Conservation (phyloP, 2,113 vertebrate species). For the Cygnus atratus region DNA sequence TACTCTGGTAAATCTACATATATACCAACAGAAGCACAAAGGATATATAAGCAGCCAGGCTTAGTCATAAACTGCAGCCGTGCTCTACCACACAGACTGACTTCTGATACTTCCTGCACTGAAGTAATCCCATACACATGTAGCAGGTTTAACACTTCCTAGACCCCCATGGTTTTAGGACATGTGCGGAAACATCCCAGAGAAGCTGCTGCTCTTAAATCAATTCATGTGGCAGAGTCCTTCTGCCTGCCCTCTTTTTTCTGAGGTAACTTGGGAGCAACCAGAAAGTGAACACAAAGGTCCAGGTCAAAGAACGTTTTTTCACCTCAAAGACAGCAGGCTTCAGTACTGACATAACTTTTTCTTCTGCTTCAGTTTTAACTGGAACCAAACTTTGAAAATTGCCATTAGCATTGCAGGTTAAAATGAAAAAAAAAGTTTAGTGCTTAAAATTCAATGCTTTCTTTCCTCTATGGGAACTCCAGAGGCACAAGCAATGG, state of each 20-base stretch:
- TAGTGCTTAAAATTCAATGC: not conserved
- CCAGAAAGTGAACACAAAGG: not conserved
- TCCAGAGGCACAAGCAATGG: constrained; percentile 18
- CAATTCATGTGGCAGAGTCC: not conserved
- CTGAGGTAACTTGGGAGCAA: not conserved
- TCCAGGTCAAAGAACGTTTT: not conserved
- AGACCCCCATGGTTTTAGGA: not conserved
- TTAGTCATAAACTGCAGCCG: not conserved
- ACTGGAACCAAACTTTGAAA: not conserved
- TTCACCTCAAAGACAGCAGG: not conserved
- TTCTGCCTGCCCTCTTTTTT: not conserved
- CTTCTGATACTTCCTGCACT: not conserved
- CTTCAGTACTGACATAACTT: not conserved
- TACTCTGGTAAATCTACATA: not conserved
- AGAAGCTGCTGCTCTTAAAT: not conserved
- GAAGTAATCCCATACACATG: not conserved
- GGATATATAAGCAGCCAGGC: not conserved
- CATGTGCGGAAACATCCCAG: not conserved
- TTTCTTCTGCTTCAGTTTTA: not conserved
- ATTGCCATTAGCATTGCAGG: not conserved
- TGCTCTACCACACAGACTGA: not conserved
- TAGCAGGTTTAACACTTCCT: not conserved
- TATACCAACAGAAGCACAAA: not conserved
- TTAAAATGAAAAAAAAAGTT: not conserved
- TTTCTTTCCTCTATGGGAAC: constrained; percentile 37